phyloP scores from a whole-genome alignment of 2,113 vertebrate genomes.

The Nestor notabilis region DNA sequence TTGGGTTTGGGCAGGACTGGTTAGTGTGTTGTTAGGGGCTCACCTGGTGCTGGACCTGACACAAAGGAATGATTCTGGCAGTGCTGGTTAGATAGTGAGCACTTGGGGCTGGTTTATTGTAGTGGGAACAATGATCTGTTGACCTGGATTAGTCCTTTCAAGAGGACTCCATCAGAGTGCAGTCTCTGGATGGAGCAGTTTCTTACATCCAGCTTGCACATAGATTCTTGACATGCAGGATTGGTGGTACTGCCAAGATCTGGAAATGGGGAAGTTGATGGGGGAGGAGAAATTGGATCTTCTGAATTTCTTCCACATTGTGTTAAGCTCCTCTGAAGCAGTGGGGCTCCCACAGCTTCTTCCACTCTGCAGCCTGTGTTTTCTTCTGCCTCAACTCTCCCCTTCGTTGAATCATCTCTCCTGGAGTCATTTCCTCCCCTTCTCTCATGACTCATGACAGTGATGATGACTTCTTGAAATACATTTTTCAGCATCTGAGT shows the following conservation, averaged over 20 bases:
- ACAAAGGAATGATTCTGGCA: neutral
- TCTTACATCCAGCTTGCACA: neutral
- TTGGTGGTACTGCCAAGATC: neutral
- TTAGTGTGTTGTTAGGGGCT: neutral
- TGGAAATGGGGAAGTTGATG: neutral
- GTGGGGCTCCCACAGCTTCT: neutral
- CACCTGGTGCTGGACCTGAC: fast-evolving
- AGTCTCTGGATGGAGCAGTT: neutral
- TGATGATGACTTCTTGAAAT: slow-evolving; percentile 8
- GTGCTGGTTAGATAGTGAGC: neutral
- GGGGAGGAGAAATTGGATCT: neutral
- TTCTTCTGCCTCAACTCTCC: neutral
- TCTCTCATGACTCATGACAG: slow-evolving; percentile 35
- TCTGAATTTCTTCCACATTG: neutral
- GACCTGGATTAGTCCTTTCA: neutral
- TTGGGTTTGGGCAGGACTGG: neutral
- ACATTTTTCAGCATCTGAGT: slow-evolving; percentile 11
- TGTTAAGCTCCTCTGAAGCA: neutral
- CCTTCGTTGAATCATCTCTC: slow-evolving; percentile 44
- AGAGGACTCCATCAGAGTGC: neutral
- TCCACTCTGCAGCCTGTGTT: neutral
- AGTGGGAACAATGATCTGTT: neutral
- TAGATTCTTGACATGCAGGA: neutral
- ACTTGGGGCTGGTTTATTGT: neutral
- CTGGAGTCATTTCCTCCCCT: slow-evolving; percentile 15